phyloP scores from a whole-genome alignment of 2,113 vertebrate species.

The Ardeotis arabs region DNA sequence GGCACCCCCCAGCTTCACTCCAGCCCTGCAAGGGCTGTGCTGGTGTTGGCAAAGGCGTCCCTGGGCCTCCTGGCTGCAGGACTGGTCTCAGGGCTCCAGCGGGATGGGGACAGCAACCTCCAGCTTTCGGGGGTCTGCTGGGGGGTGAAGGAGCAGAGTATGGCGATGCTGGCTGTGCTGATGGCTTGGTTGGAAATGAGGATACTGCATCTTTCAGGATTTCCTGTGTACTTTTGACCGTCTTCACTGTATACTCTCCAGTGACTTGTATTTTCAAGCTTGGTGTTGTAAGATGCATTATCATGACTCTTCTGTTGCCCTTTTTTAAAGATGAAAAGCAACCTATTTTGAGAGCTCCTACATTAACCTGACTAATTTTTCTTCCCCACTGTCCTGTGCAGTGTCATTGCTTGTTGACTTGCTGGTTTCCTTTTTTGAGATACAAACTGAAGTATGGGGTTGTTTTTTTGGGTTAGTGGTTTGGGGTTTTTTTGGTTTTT shows the following conservation, averaged over 20 bases:
- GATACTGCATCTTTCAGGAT: conserved; percentile 65
- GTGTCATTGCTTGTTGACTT: conserved; percentile 58
- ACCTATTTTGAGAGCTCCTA: conserved; percentile 44
- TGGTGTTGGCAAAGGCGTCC: background rate
- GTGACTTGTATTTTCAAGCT: conserved; percentile 67
- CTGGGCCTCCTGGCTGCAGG: background rate
- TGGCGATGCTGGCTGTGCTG: background rate
- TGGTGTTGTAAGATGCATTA: conserved; percentile 62
- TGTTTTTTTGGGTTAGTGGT: background rate
- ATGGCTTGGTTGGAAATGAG: background rate
- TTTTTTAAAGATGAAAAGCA: background rate
- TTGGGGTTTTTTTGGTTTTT: conserved; percentile 36
- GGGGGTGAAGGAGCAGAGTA: background rate
- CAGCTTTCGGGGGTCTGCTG: background rate
- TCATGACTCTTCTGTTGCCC: conserved; percentile 35
- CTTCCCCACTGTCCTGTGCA: background rate
- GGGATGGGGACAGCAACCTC: background rate
- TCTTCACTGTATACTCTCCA: conserved; percentile 68
- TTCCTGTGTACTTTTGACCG: conserved; percentile 50
- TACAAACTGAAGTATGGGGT: conserved; percentile 1
- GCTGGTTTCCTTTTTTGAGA: conserved; percentile 65
- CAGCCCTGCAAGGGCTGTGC: background rate
- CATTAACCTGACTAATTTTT: background rate
- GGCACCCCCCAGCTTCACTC: background rate
- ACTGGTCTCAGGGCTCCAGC: background rate